Base-by-base conservation (phyloP, 1,140 invertebrate genomes). In the Anastatus disparis region DNA sequence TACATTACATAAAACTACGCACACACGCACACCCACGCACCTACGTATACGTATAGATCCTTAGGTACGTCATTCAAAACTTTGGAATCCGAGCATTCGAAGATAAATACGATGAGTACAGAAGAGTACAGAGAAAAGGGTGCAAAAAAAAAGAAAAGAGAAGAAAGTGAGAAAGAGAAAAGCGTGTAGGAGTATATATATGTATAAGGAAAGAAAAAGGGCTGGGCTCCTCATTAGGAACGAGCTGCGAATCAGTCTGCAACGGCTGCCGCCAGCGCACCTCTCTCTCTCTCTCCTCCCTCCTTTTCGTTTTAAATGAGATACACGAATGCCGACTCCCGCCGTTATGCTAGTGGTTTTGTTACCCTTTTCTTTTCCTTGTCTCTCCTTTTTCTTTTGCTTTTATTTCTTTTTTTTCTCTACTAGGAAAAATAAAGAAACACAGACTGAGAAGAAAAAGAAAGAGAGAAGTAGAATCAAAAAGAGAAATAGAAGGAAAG, bases 201-300 rank as follows among this genome's bases (percentile, higher is more conserved):
- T 46, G 10, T 8, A 17, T 10, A 50, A 73, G 70, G 71, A 72
- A 78, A 79, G 74, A 81, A 78, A 79, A 74, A n/a, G n/a, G 75
- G 69, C 72, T 73, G 61, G 29, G 61, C 65, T n/a, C 73, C 78
- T 81, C 79, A 81, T 81, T 81, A 81, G 78, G 74, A 78, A 61
- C 73, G 70, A 74, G 66, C 67, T 73, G 74, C 77, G 74, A 73
- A 70, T 69, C 42, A 76, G 74, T 42, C 53, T 59, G 53, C 42
- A 7, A 27, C 42, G 63, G n/a, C n/a, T n/a, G n/a, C n/a, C n/a
- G n/a, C n/a, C n/a, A n/a, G n/a, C n/a, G n/a, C n/a, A n/a, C n/a
- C n/a, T n/a, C n/a, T n/a, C n/a, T n/a, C n/a, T n/a, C n/a, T n/a
- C n/a, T n/a, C n/a, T n/a, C n/a, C n/a, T n/a, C n/a, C n/a, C n/a